phyloP scores from a whole-genome alignment of 2,888 invertebrate species.

The Polymixis flavicincta region DNA sequence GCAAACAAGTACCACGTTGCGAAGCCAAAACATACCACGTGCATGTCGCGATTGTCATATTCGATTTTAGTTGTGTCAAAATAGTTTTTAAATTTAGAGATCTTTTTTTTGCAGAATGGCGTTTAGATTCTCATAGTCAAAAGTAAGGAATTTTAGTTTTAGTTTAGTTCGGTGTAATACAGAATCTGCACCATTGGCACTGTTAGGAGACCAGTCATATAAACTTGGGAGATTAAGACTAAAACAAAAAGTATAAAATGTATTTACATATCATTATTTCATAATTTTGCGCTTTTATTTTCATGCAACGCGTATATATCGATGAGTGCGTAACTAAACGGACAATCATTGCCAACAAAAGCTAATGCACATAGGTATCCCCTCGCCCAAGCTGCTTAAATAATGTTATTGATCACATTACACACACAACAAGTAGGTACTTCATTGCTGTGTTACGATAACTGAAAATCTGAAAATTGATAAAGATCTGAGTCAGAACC shows the following conservation, averaged over 20 bases:
- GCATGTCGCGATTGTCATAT: too few relatives aligned
- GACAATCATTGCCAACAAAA: background rate
- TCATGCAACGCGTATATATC: background rate
- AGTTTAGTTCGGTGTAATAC: too few relatives aligned
- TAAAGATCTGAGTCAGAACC: constrained; percentile 22
- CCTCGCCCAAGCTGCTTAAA: background rate
- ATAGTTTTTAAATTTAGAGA: too few relatives aligned
- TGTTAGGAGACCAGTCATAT: background rate
- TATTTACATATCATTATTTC: too few relatives aligned
- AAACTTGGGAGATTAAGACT: background rate
- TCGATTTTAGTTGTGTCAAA: too few relatives aligned
- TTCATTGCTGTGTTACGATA: constrained; percentile 24
- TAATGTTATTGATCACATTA: constrained; percentile 7
- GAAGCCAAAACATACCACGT: too few relatives aligned
- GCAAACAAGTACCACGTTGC: too few relatives aligned
- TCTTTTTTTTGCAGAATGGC: too few relatives aligned
- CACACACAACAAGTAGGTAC: constrained; percentile 6
- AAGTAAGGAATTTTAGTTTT: too few relatives aligned
- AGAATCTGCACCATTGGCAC: too few relatives aligned
- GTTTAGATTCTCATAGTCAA: too few relatives aligned
- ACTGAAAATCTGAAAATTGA: constrained; percentile 7
- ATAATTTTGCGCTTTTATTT: constrained; percentile 23
- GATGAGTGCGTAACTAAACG: background rate
- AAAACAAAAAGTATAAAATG: too few relatives aligned
- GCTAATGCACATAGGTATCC: background rate